Percentiles rank a stretch among this genome's conserved stretches.
Evolutionary conservation across 2,797 vertebrate species (phyloP).

Genomic region (Rallus crepitans): DNA sequence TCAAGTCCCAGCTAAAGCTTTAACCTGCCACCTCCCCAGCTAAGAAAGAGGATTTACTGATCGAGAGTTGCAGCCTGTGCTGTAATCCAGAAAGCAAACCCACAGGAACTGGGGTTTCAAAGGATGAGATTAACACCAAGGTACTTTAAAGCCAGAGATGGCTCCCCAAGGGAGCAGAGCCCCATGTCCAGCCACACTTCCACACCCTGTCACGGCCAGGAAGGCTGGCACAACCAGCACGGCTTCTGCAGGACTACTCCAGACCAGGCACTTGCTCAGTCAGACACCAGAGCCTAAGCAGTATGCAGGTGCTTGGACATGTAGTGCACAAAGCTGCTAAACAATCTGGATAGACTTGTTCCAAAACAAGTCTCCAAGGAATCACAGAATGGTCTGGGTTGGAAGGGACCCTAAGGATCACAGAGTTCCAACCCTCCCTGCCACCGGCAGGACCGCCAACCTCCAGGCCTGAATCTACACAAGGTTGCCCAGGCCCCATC

Average conservation of each 20-base stretch:
- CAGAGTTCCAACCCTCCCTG: too few relatives aligned
- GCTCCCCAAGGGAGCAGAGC: neutral
- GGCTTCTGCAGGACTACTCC: neutral
- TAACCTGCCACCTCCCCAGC: neutral
- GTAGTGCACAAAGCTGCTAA: neutral
- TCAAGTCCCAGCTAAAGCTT: neutral
- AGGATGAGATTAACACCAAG: neutral
- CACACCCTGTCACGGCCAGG: neutral
- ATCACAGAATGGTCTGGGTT: too few relatives aligned
- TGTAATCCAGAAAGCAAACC: neutral
- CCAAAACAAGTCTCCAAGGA: slow-evolving; percentile 4
- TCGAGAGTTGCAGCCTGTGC: neutral
- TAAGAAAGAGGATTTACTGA: neutral
- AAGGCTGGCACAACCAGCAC: neutral
- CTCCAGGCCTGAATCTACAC: too few relatives aligned
- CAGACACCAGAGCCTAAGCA: neutral
- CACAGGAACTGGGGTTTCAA: neutral
- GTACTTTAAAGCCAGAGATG: neutral
- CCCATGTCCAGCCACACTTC: neutral
- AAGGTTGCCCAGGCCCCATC: too few relatives aligned
- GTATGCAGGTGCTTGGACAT: rapidly evolving
- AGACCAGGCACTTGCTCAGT: neutral
- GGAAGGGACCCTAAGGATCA: too few relatives aligned
- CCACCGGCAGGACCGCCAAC: too few relatives aligned
- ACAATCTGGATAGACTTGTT: slow-evolving; percentile 27